Evolutionary conservation across 1,140 invertebrate genomes (phyloP).

Genomic region (Euwallacea fornicatus): DNA sequence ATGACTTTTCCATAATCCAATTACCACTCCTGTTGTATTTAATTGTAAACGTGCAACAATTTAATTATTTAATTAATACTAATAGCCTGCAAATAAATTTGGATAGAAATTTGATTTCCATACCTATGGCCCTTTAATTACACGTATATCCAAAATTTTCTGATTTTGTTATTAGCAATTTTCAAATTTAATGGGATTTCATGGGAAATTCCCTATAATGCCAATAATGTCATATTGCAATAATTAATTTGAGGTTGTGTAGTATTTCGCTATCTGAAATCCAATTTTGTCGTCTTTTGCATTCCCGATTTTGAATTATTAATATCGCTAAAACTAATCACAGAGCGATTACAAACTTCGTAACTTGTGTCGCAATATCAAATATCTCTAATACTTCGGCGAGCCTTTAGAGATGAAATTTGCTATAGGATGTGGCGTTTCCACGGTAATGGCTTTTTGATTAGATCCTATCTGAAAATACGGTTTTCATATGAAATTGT

Average conservation of each 20-base stretch:
- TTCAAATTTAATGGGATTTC: too few species aligned
- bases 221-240: too few species aligned
- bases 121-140: not conserved
- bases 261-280: not conserved
- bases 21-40: not conserved
- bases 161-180: too few species aligned
- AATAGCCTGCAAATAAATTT: not conserved
- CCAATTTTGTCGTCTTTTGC: conserved; percentile 6
- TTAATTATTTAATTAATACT: conserved; percentile 5
- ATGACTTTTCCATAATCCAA: not conserved
- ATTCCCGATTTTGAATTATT: conserved; percentile 7
- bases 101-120: not conserved
- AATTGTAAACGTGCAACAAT: not conserved
- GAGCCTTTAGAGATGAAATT: too few species aligned
- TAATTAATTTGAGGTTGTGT: too few species aligned
- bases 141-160: too few species aligned
- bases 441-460: too few species aligned
- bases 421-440: too few species aligned
- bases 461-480: too few species aligned
- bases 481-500: too few species aligned
- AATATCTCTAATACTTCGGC: not conserved
- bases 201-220: too few species aligned
- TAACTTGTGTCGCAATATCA: conserved; percentile 4
- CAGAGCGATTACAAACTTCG: conserved; percentile 7
- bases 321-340: conserved; percentile 9